These are phyloP conservation scores for Hexactinellida sp. DNA, from an alignment of 37 sponge, comb jelly and placozoan genomes.

Conservation along the genomic window DNA sequence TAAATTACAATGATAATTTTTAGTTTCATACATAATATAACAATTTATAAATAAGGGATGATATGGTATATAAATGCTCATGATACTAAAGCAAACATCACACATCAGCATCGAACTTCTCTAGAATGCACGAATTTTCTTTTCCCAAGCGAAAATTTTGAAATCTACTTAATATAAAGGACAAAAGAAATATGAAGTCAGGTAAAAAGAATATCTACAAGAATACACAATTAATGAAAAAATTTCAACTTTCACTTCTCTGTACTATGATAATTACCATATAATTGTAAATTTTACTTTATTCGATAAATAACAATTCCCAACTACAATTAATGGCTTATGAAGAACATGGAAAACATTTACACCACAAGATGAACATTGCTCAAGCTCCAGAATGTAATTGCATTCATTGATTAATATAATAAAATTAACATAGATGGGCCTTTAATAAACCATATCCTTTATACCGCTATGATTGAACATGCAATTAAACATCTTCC, in stretches of 20 bases:
- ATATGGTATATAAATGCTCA: too few species aligned
- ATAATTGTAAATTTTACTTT: not conserved
- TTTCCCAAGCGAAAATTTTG: too few species aligned
- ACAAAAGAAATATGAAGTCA: too few species aligned
- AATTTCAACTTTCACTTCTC: constrained; percentile 1
- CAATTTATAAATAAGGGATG: too few species aligned
- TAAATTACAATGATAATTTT: too few species aligned
- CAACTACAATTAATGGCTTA: not conserved
- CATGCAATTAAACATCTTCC: not conserved
- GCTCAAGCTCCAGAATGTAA: not conserved
- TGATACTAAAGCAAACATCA: too few species aligned
- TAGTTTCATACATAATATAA: too few species aligned
- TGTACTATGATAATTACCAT: not conserved
- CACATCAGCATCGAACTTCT: too few species aligned
- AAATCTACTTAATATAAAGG: too few species aligned
- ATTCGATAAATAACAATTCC: constrained; percentile 10
- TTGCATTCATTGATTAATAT: not conserved
- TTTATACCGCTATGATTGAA: not conserved
- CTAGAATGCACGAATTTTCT: too few species aligned
- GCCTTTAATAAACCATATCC: not conserved
- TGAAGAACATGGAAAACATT: not conserved
- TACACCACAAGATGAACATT: constrained; percentile 12
- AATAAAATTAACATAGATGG: not conserved
- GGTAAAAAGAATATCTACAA: too few species aligned
- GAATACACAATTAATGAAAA: too few species aligned